Percentiles rank a stretch among this genome's conserved stretches.
Conservation (phyloP, 2,797 vertebrate species). For the Loris lydekkerianus region DNA sequence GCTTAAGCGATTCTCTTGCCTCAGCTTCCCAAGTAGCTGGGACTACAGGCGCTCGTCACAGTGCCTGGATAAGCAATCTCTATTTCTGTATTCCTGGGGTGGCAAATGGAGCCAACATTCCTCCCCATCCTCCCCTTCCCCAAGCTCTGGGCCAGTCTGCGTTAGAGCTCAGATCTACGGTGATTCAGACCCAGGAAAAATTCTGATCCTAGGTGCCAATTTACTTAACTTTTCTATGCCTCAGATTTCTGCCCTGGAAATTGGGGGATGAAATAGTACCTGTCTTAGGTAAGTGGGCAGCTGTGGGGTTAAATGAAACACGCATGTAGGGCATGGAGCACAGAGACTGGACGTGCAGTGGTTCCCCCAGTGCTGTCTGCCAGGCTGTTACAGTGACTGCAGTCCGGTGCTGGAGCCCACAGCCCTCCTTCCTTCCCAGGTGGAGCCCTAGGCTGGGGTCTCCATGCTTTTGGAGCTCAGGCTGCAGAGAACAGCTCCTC, state of each 20-base stretch:
- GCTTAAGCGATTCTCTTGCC: too few relatives aligned
- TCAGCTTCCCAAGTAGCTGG: too few relatives aligned
- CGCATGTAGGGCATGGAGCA: accelerated
- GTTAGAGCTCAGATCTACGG: background rate
- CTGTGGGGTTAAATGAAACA: background rate
- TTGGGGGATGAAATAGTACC: background rate
- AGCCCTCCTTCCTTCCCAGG: background rate
- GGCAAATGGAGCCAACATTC: accelerated
- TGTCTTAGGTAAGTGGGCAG: background rate
- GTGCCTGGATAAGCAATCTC: too few relatives aligned
- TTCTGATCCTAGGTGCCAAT: background rate
- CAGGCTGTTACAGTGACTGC: background rate
- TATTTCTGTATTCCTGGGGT: background rate
- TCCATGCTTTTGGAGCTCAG: background rate
- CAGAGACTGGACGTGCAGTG: background rate
- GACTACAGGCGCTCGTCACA: too few relatives aligned
- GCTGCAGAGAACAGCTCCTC: background rate
- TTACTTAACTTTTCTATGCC: background rate
- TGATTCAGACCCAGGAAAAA: background rate
- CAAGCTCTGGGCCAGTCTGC: background rate
- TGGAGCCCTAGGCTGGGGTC: background rate
- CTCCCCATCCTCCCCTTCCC: background rate
- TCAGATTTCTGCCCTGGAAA: background rate
- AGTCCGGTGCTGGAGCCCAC: background rate
- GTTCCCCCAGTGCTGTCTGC: accelerated